phyloP scores from a whole-genome alignment of 2,888 invertebrate species.

The Polylopha cassiicola region DNA sequence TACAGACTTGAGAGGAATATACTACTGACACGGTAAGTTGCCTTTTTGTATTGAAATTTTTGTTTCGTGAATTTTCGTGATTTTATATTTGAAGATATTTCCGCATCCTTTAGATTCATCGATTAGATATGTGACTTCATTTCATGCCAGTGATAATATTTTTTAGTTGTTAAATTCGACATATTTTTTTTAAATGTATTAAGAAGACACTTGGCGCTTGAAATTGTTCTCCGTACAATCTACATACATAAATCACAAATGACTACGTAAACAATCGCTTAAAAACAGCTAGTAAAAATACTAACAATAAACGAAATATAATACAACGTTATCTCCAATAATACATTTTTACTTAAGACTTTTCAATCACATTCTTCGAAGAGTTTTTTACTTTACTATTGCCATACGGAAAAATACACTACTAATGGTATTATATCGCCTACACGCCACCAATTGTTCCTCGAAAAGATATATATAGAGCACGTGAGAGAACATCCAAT shows the following conservation, averaged over 20 bases:
- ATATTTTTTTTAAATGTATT: too few relatives aligned
- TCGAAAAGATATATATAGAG: conserved; percentile 38
- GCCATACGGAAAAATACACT: conserved; percentile 20
- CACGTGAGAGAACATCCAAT: conserved; percentile 32
- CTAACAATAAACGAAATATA: too few relatives aligned
- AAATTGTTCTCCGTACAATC: too few relatives aligned
- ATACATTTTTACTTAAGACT: not conserved
- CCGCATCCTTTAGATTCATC: too few relatives aligned
- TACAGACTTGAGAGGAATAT: conserved; percentile 10
- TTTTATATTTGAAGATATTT: not conserved
- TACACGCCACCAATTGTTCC: conserved; percentile 33
- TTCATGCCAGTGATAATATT: too few relatives aligned
- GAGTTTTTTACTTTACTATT: conserved; percentile 2
- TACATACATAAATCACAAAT: too few relatives aligned
- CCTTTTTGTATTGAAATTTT: not conserved
- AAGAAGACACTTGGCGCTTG: too few relatives aligned
- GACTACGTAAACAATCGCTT: not conserved
- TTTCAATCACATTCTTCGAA: not conserved
- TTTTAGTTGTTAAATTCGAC: conserved; percentile 1
- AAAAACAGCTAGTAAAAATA: not conserved
- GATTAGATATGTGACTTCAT: too few relatives aligned
- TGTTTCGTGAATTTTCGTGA: not conserved
- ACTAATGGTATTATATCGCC: conserved; percentile 11
- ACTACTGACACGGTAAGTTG: not conserved
- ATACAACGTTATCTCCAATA: too few relatives aligned